Evolutionary conservation across 2,797 vertebrate species (phyloP), one percentile per base, ranked within the genome.

Genomic region (Margarornis squamiger): DNA sequence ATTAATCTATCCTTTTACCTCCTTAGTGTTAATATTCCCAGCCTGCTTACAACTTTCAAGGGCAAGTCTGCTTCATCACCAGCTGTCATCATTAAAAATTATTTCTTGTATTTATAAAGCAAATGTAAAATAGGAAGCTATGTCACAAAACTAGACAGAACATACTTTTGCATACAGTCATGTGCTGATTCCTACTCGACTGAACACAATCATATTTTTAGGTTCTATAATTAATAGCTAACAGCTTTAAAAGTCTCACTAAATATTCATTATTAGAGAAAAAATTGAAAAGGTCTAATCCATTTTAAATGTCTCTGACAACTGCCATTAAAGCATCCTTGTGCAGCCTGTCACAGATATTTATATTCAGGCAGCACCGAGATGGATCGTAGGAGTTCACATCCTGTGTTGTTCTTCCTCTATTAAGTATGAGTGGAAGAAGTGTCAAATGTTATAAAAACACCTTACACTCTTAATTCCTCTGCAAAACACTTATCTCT

Each of bases 291-390:
- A 72, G 75, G 88, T 58, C 96, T 97, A 72, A 92, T 95, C 83
- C 96, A 79, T 95, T 94, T 90, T 70, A 92, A 97, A 92, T 43
- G 59, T 82, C 79, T 86, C 92, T 92, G 97, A 97, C 95, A 96
- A 95, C 96, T 95, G 96, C 93, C 97, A 95, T 83, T 86, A 96
- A 90, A 52, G 66, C 81, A 80, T 88, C 90, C 92, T 87, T 23
- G 84, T 73, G 88, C 4, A 81, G 81, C 91, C 83, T 95, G 95
- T 96, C 94, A 94, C 4, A 94, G 96, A 93, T 93, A 91, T 95
- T 96, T 96, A 92, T 95, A 96, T 93, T 94, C 90, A 95, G 95
- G 67, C 92, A 92, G 79, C 15, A 22, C 41, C 21, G 93, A 74
- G 96, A 92, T 41, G 82, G 85, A 77, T 61, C 1, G 27, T 78